Percentiles rank a stretch among this genome's conserved stretches.
Evolutionary conservation across 2,888 invertebrate species (phyloP).

Genomic region (Leucophora obtusa): DNA sequence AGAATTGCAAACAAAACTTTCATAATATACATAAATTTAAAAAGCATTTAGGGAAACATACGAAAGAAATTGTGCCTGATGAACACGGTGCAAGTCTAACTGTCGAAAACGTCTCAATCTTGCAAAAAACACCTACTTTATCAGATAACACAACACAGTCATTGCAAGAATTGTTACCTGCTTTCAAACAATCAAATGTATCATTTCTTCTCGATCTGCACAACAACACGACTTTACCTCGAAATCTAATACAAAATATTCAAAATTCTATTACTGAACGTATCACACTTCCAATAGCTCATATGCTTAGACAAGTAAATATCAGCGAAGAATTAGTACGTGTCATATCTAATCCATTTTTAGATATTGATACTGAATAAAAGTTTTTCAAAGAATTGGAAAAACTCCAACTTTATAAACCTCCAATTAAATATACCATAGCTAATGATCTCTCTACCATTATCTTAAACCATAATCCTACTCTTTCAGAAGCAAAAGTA

Average conservation of each 20-base stretch:
- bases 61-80: slow-evolving; percentile 28
- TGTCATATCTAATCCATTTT: slow-evolving; percentile 39
- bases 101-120: slow-evolving; percentile 31
- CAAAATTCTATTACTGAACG: slow-evolving; percentile 38
- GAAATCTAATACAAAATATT: slow-evolving; percentile 32
- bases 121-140: slow-evolving; percentile 18
- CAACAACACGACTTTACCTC: slow-evolving; percentile 32
- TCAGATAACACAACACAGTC: slow-evolving; percentile 15
- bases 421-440: slow-evolving; percentile 37
- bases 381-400: too few species aligned
- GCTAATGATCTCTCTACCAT: slow-evolving; percentile 37
- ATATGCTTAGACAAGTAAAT: slow-evolving; percentile 35
- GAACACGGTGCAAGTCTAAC: slow-evolving; percentile 30
- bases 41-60: slow-evolving; percentile 35
- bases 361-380: slow-evolving; percentile 34
- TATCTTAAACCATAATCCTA: slow-evolving; percentile 35
- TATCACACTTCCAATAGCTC: slow-evolving; percentile 38
- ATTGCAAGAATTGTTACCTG: slow-evolving; percentile 18
- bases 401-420: slow-evolving; percentile 42
- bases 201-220: slow-evolving; percentile 45
- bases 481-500: slow-evolving; percentile 22
- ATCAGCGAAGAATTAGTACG: slow-evolving; percentile 30
- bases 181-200: slow-evolving; percentile 37
- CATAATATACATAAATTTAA: slow-evolving; percentile 43
- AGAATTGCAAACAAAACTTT: slow-evolving; percentile 45